These are phyloP conservation scores for Drosophila hamatofila DNA, from an alignment of 2,888 invertebrate species.

Conservation along the genomic window DNA sequence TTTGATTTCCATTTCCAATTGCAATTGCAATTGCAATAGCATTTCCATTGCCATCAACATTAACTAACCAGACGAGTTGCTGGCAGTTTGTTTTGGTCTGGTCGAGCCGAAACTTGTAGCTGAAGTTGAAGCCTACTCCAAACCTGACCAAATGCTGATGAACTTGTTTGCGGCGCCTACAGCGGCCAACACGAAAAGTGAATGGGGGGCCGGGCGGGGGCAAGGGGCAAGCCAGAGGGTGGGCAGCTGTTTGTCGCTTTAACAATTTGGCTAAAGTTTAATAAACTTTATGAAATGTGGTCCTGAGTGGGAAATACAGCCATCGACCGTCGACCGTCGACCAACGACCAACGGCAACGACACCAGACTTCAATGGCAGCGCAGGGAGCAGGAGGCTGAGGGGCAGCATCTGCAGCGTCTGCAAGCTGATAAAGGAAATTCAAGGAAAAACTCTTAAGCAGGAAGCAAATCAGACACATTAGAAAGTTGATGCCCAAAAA, in stretches of 20 bases:
- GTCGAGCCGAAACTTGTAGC: slow-evolving; percentile 25
- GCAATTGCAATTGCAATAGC: slow-evolving; percentile 5
- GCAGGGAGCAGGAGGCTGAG: neutral
- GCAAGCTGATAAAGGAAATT: slow-evolving; percentile 56
- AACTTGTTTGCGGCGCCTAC: slow-evolving; percentile 74
- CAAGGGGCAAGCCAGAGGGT: neutral
- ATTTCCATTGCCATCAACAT: slow-evolving; percentile 47
- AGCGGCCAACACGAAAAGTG: slow-evolving; percentile 64
- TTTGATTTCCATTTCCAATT: slow-evolving; percentile 30
- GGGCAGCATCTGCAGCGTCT: neutral
- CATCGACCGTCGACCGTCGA: slow-evolving; percentile 29
- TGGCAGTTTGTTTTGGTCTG: slow-evolving; percentile 61
- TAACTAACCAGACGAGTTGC: slow-evolving; percentile 41
- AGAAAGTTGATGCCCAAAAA: slow-evolving; percentile 57
- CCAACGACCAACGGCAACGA: slow-evolving; percentile 40
- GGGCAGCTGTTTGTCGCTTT: slow-evolving; percentile 51
- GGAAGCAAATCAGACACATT: slow-evolving; percentile 55
- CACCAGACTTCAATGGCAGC: slow-evolving; percentile 55
- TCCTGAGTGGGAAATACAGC: slow-evolving; percentile 78
- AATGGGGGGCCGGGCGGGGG: slow-evolving; percentile 23
- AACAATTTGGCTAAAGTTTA: slow-evolving; percentile 80
- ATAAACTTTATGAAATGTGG: slow-evolving; percentile 81
- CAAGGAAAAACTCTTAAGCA: slow-evolving; percentile 51
- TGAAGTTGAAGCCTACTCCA: slow-evolving; percentile 26
- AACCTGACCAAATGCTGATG: slow-evolving; percentile 69